Base-by-base conservation (phyloP, 2,888 invertebrate genomes). In the Nudaria mundana region DNA sequence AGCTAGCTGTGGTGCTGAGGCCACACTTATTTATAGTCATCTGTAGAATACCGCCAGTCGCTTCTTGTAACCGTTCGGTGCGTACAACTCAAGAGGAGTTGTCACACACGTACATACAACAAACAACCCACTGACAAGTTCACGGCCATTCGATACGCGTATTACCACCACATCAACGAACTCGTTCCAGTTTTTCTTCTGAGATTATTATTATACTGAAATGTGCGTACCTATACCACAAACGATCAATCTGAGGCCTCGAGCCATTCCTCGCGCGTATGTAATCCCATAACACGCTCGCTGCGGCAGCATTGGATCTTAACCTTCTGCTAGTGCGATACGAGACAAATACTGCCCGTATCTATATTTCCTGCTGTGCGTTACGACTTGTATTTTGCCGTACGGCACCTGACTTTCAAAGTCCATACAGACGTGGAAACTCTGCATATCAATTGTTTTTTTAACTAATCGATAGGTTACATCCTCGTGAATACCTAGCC, bases 51-150 rank as follows among this genome's bases (percentile, higher is more conserved):
- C 20, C 8, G 12, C 13, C n/a, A n/a, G 5, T 12, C 10, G 28
- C 3, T 28, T 29, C 29, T 22, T 11, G 10, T 22, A 22, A 35
- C 6, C n/a, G 3, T 11, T 16, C 16, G 12, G 30, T 18, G 37
- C 31, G 36, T 28, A 15, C 15, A 12, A 8, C 13, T 24, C 32
- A 36, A 24, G 42, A 30, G 16, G n/a, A n/a, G n/a, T n/a, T n/a
- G n/a, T n/a, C n/a, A n/a, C n/a, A n/a, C n/a, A n/a, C n/a, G n/a
- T n/a, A n/a, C n/a, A n/a, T n/a, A n/a, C n/a, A n/a, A n/a, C n/a
- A n/a, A n/a, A n/a, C n/a, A n/a, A n/a, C n/a, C n/a, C n/a, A n/a
- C 16, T 34, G 43, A 43, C 38, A 36, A 38, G 51, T 50, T 52
- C 51, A 50, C 25, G 47, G 47, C 15, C 35, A 11, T 10, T 6